These are phyloP conservation scores for Phalacrocorax pelagicus DNA, from an alignment of 2,113 vertebrate species.

Conservation along the genomic window DNA sequence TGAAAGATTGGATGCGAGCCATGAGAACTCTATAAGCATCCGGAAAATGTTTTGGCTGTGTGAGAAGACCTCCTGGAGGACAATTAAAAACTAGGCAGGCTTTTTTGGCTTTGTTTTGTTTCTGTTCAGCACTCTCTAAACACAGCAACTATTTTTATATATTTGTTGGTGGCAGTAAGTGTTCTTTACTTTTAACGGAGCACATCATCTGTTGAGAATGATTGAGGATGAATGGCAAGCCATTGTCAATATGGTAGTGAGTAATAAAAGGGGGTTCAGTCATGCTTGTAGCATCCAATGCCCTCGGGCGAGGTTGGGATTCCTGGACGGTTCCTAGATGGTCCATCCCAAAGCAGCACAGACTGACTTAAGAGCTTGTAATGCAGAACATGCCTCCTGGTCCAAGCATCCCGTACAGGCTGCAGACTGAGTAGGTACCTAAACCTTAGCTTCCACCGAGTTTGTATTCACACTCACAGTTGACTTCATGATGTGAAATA, in stretches of 20 bases:
- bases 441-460: not conserved
- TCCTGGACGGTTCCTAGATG: not conserved
- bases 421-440: not conserved
- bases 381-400: not conserved
- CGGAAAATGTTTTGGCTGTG: slow-evolving; percentile 23
- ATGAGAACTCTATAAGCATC: slow-evolving; percentile 32
- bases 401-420: not conserved
- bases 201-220: not conserved
- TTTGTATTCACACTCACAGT: not conserved
- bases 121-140: slow-evolving; percentile 15
- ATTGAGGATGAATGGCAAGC: not conserved
- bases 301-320: not conserved
- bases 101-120: slow-evolving; percentile 1
- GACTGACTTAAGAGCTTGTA: not conserved
- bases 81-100: not conserved
- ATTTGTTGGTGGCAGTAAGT: not conserved
- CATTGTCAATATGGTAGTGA: not conserved
- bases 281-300: not conserved
- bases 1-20: slow-evolving; percentile 28
- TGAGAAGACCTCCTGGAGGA: slow-evolving; percentile 28
- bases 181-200: not conserved
- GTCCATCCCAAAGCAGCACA: not conserved
- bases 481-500: not conserved
- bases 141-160: not conserved
- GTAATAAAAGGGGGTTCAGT: not conserved